These are phyloP conservation scores for Cephus pygmeus DNA, from an alignment of 2,888 invertebrate genomes.

Conservation along the genomic window DNA sequence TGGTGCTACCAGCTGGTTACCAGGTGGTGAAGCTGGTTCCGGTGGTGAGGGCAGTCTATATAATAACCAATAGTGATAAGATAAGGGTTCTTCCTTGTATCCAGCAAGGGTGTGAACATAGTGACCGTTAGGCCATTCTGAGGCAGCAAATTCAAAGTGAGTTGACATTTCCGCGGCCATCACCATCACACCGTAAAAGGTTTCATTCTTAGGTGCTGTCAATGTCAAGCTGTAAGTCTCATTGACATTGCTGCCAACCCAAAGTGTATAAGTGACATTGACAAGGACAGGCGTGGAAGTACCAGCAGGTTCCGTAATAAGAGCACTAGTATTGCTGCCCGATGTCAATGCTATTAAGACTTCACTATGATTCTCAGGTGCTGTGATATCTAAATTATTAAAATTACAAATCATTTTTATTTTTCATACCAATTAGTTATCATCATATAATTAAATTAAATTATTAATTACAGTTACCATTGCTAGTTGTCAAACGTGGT, in stretches of 20 bases:
- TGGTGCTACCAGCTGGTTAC: constrained; percentile 88
- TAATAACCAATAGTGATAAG: constrained; percentile 90
- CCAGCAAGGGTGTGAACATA: constrained; percentile 89
- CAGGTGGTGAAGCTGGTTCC: constrained; percentile 83
- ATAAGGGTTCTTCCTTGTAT: constrained; percentile 82
- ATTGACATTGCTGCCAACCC: constrained; percentile 88
- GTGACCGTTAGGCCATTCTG: constrained; percentile 93
- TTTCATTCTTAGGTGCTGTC: constrained; percentile 78
- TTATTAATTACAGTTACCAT: constrained; percentile 33
- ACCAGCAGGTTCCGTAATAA: constrained; percentile 25
- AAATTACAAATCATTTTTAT: constrained; percentile 10
- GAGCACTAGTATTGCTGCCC: constrained; percentile 26
- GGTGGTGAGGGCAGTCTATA: constrained; percentile 85
- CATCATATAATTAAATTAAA: not conserved
- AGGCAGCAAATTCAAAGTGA: constrained; percentile 78
- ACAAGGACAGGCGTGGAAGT: constrained; percentile 42
- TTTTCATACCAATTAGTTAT: not conserved
- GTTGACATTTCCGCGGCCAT: constrained; percentile 85
- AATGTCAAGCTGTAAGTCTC: constrained; percentile 83
- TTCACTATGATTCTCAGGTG: constrained; percentile 39
- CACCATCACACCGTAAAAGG: constrained; percentile 81
- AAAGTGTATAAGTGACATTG: constrained; percentile 86
- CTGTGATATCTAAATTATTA: constrained; percentile 36
- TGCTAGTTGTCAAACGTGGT: constrained; percentile 45
- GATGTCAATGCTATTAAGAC: constrained; percentile 28